Base-by-base conservation (phyloP, 2,888 invertebrate genomes). In the Boloria selene region DNA sequence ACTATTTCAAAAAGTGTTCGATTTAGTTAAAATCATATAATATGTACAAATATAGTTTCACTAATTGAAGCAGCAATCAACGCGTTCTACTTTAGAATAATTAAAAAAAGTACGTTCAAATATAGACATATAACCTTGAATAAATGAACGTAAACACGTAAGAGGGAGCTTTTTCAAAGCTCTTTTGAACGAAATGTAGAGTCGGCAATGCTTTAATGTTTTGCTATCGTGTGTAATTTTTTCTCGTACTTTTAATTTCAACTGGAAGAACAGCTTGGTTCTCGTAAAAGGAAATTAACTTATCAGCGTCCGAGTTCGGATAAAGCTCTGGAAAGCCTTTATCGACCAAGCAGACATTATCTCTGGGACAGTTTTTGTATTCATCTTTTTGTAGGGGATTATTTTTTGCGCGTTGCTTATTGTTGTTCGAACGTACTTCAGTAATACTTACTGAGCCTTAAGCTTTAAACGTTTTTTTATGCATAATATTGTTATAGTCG, bases 321-420 rank as follows among this genome's bases (percentile, higher is more conserved):
- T 42, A 56, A 52, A 60, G 53, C 59, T 60, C 17, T 54, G 49
- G 42, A 60, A 65, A 42, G 53, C 53, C 49, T 60, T 42, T 60
- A 65, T 53, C 60, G 45, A 53, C 54, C 59, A 59, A 53, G 17
- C 64, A 54, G 65, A 54, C 54, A 7, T 54, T 65, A 65, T 65
- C 59, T 51, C 51, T 26, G 53, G 54, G 31, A 61, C 31, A 31
- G 47, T 62, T 62, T 38, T 62, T 51, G 59, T 59, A 59, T 59
- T 50, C 22, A 49, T 59, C 47, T 61, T 53, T 52, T 45, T 61
- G 44, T 61, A 26, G 13, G 38, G 51, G 13, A 61, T 26, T 42
- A 26, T 60, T 51, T 50, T 61, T 61, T 31, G 31, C 31, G 7
- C 31, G 49, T 60, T 42, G 49, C 16, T 54, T 38, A 38, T 54